Evolutionary conservation across 2,888 invertebrate genomes (phyloP).

Genomic region (Hartigia nigra): DNA sequence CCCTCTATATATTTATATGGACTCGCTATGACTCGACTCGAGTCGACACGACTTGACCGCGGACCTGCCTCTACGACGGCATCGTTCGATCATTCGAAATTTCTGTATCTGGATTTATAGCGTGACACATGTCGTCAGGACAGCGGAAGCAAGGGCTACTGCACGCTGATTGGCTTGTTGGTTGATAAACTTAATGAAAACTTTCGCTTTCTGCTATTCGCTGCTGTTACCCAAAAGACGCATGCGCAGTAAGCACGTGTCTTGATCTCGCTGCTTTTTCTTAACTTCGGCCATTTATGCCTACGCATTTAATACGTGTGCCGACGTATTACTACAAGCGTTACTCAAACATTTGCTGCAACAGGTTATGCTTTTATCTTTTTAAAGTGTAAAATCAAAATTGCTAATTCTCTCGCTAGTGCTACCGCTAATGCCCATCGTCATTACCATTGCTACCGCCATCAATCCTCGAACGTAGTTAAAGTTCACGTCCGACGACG

Average conservation of each 20-base stretch:
- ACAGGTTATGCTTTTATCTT: not conserved
- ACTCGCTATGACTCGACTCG: not conserved
- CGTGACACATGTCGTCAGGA: slow-evolving; percentile 34
- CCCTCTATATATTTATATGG: not conserved
- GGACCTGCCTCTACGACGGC: slow-evolving; percentile 23
- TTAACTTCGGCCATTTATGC: not conserved
- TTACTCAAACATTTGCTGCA: not conserved
- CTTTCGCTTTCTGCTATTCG: slow-evolving; percentile 60
- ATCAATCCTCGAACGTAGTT: not conserved
- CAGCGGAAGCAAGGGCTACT: slow-evolving; percentile 57
- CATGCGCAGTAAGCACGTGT: not conserved
- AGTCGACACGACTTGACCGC: not conserved
- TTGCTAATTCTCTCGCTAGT: not conserved
- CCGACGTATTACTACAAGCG: not conserved
- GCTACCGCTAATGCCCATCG: not conserved
- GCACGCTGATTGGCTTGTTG: slow-evolving; percentile 66
- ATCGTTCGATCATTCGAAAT: slow-evolving; percentile 23
- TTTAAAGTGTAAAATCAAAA: not conserved
- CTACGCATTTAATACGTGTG: not conserved
- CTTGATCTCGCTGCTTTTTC: not conserved
- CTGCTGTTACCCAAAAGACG: not conserved
- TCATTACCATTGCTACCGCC: not conserved
- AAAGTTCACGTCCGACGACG: not conserved
- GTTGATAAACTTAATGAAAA: slow-evolving; percentile 56
- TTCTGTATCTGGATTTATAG: slow-evolving; percentile 11